Base-by-base conservation (phyloP, 2,113 vertebrate species). In the Podilymbus podiceps region DNA sequence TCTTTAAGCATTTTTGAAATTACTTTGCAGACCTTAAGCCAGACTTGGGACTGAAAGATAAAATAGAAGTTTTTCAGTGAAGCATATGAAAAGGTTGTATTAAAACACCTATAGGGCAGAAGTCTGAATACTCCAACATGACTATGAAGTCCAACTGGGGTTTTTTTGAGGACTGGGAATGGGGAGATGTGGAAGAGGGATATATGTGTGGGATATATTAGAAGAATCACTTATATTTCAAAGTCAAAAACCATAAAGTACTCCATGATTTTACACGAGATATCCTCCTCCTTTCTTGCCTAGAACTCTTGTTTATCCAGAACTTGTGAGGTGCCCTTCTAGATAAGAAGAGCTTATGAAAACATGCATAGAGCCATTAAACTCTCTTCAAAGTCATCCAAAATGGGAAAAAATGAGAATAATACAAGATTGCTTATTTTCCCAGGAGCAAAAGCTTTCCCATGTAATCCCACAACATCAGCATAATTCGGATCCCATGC, bases 1-100 rank as follows among this genome's bases (percentile, higher is more conserved):
- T 99, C 99, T 91, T 98, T 96, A 78, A 99, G 88, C 99, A 99
- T 99, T 97, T 95, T 99, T 85, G 98, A 98, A 95, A 99, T 99
- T 63, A 98, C 98, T 97, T 98, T 98, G 81, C 97, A 94, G 44
- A 99, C 99, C 17, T 90, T 94, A 55, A 85, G 93, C 96, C 98
- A 98, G 31, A 95, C 95, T 94, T 95, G 97, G 91, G 77, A 89
- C 98, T 99, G 75, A 95, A 96, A 96, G 91, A 97, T 18, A 88
- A 95, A 97, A 93, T 11, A 8, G 60, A 79, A 42, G 11, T 83
- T 83, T 75, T 52, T 63, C 73, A 74, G 50, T 56, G 80, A 89
- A 81, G 17, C 42, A 66, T 27, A 50, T 7, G 38, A 56, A 79
- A 74, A 46, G 8, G 35, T 81, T 93, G 40, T 28, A 49, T 72